phyloP scores from a whole-genome alignment of 1,140 invertebrate species.

The Ericerus pela region DNA sequence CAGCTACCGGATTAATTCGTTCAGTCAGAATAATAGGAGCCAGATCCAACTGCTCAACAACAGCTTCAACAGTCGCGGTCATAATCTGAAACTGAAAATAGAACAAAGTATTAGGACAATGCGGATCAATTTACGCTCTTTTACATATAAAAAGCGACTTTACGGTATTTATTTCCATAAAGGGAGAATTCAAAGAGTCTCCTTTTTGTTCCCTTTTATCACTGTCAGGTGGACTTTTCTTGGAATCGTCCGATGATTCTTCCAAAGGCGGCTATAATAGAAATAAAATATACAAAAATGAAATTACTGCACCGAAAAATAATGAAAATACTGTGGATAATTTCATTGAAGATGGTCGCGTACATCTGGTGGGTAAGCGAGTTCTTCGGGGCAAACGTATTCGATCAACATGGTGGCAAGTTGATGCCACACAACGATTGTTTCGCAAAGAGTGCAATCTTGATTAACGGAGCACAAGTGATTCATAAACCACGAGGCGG shows the following conservation, averaged over 20 bases:
- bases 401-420: slow-evolving; percentile 62
- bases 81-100: slow-evolving; percentile 64
- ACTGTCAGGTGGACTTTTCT: slow-evolving; percentile 46
- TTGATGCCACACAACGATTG: slow-evolving; percentile 86
- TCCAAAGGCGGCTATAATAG: slow-evolving; percentile 39
- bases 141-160: neutral
- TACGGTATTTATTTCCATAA: slow-evolving; percentile 51
- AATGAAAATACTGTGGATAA: neutral
- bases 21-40: slow-evolving; percentile 66
- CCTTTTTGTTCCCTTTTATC: slow-evolving; percentile 45
- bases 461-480: slow-evolving; percentile 28
- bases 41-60: slow-evolving; percentile 70
- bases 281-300: slow-evolving; percentile 4
- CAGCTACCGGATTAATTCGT: slow-evolving; percentile 62
- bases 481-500: slow-evolving; percentile 48
- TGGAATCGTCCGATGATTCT: slow-evolving; percentile 40
- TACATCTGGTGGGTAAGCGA: slow-evolving; percentile 61
- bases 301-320: slow-evolving; percentile 6
- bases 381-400: slow-evolving; percentile 58
- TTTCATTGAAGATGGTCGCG: slow-evolving; percentile 24
- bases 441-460: slow-evolving; percentile 83
- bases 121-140: too few relatives aligned
- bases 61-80: slow-evolving; percentile 84
- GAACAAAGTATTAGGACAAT: too few relatives aligned
- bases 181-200: slow-evolving; percentile 44